phyloP scores from a whole-genome alignment of 1,140 invertebrate species.

The Drosophila ironensis region DNA sequence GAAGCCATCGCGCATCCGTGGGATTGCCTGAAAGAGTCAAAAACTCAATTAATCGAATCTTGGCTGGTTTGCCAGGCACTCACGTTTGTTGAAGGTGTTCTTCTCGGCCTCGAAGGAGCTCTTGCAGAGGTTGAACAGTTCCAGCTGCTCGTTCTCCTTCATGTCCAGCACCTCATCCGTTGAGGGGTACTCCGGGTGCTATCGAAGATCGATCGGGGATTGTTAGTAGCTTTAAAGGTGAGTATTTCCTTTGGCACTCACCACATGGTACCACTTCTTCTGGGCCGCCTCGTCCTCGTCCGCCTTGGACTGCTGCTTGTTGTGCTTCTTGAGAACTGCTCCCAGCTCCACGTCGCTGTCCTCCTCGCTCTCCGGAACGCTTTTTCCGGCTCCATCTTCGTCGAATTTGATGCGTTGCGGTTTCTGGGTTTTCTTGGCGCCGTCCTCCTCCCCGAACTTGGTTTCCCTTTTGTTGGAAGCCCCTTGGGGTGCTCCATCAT shows the following conservation, averaged over 20 bases:
- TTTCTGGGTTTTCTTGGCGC: slow-evolving; percentile 32
- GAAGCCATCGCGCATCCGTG: slow-evolving; percentile 85
- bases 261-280: slow-evolving; percentile 79
- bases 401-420: slow-evolving; percentile 65
- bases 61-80: too few relatives aligned
- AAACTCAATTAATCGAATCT: neutral
- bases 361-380: slow-evolving; percentile 17
- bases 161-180: slow-evolving; percentile 74
- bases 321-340: slow-evolving; percentile 10
- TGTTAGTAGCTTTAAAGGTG: too few relatives aligned
- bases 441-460: slow-evolving; percentile 35
- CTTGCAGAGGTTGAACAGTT: slow-evolving; percentile 70
- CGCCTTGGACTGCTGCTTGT: slow-evolving; percentile 43
- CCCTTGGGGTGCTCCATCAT: too few relatives aligned
- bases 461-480: slow-evolving; percentile 52
- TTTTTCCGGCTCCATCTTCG: slow-evolving; percentile 46
- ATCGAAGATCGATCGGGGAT: too few relatives aligned
- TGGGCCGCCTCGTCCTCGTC: slow-evolving; percentile 54
- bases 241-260: slow-evolving; percentile 22
- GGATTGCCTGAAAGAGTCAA: slow-evolving; percentile 57
- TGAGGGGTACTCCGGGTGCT: slow-evolving; percentile 68
- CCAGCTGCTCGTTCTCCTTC: slow-evolving; percentile 76
- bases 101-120: slow-evolving; percentile 67
- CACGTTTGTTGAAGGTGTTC: slow-evolving; percentile 58
- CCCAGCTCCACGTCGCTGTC: slow-evolving; percentile 47